phyloP scores from a whole-genome alignment of 2,113 vertebrate genomes.

The Ahaetulla prasina region DNA sequence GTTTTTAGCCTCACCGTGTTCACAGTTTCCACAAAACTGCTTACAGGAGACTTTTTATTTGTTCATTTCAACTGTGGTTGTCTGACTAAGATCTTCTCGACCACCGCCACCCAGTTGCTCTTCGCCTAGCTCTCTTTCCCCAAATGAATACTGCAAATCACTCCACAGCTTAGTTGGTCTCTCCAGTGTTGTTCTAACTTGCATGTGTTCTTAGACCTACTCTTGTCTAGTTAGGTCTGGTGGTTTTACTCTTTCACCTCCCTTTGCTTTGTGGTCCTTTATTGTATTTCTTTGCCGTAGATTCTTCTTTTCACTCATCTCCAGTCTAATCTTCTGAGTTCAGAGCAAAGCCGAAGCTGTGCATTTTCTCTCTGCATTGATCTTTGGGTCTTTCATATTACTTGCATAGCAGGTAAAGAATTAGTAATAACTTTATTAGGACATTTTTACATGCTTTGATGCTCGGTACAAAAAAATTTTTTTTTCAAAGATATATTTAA shows the following conservation, averaged over 20 bases:
- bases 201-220: not conserved
- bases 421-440: not conserved
- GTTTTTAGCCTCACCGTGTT: not conserved
- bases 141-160: not conserved
- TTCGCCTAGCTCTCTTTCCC: not conserved
- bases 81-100: not conserved
- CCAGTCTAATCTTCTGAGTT: not conserved
- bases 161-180: not conserved
- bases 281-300: not conserved
- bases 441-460: not conserved
- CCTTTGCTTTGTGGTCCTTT: not conserved
- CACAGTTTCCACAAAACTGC: not conserved
- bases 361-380: not conserved
- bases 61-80: conserved; percentile 1
- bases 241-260: not conserved
- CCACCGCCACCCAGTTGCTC: not conserved
- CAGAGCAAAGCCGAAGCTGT: not conserved
- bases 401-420: not conserved
- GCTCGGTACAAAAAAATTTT: not conserved
- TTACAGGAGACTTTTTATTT: not conserved
- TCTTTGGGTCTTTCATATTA: not conserved
- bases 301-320: not conserved
- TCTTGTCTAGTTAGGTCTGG: not conserved
- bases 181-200: not conserved
- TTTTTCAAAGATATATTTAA: not conserved